Evolutionary conservation across 2,113 vertebrate genomes (phyloP).

Genomic region (Dendropsophus ebraccatus): DNA sequence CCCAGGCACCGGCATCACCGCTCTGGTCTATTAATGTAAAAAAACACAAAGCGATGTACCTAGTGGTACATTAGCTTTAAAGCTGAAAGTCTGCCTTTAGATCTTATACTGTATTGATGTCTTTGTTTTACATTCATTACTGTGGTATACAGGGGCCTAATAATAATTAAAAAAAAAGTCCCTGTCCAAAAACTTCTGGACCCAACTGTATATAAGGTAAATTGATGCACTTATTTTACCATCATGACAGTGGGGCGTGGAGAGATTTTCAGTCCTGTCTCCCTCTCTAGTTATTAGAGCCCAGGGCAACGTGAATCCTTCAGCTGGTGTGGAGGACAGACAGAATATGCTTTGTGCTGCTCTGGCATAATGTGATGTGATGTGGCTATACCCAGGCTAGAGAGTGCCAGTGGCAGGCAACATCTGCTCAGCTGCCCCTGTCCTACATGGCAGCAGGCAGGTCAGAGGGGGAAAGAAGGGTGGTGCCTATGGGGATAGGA

Average conservation of each 20-base stretch:
- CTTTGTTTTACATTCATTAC: too few species aligned
- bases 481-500: constrained; percentile 63
- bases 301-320: background rate
- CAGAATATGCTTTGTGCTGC: constrained; percentile 33
- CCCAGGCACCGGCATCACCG: too few species aligned
- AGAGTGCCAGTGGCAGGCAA: constrained; percentile 79
- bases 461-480: constrained; percentile 67
- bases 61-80: too few species aligned
- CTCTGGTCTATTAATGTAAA: too few species aligned
- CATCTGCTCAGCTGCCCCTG: constrained; percentile 78
- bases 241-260: background rate
- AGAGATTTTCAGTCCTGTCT: background rate
- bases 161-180: too few species aligned
- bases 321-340: background rate
- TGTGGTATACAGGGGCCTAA: too few species aligned
- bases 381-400: constrained; percentile 36
- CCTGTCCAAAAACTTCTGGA: too few species aligned
- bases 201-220: background rate
- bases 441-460: constrained; percentile 72
- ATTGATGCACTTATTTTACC: background rate
- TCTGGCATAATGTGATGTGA: constrained; percentile 44
- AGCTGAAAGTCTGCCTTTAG: too few species aligned
- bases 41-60: too few species aligned
- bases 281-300: background rate
- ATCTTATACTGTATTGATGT: too few species aligned